A percentile compares a stretch with the other conserved stretches of the same genome.
phyloP scores from a whole-genome alignment of 2,113 vertebrate species.

The Brachyhypopomus occidentalis region DNA sequence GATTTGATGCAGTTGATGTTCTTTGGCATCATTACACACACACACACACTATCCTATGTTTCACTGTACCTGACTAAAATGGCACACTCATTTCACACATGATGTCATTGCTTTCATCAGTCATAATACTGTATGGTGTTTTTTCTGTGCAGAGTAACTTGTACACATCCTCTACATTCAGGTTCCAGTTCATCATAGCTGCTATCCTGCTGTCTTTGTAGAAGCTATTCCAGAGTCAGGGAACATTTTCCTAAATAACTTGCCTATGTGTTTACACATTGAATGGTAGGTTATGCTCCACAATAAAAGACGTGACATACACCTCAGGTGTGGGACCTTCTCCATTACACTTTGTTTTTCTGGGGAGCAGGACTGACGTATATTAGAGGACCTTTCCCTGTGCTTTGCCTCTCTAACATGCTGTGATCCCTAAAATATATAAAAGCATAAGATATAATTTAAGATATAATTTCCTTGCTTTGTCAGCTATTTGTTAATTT shows the following conservation, averaged over 20 bases:
- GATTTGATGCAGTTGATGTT: conserved; percentile 49
- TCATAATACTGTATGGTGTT: conserved; percentile 44
- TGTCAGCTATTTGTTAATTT: background rate
- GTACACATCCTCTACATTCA: conserved; percentile 44
- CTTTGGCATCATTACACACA: conserved; percentile 45
- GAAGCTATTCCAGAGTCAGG: conserved; percentile 40
- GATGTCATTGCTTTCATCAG: conserved; percentile 41
- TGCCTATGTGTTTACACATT: conserved; percentile 43
- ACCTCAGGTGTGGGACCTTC: too few species aligned
- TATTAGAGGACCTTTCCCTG: too few species aligned
- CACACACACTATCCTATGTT: conserved; percentile 16
- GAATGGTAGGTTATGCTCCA: too few species aligned
- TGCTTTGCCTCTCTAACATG: too few species aligned
- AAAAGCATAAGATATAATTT: background rate
- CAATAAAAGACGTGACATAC: too few species aligned
- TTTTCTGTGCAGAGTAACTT: conserved; percentile 46
- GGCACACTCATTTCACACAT: conserved; percentile 42
- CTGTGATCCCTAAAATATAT: too few species aligned
- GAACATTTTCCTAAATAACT: conserved; percentile 53
- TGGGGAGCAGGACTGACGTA: too few species aligned
- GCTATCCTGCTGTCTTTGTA: conserved; percentile 36
- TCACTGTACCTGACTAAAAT: conserved; percentile 40
- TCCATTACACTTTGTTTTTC: too few species aligned
- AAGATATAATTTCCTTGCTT: background rate
- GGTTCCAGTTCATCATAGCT: conserved; percentile 24